A percentile compares a stretch with the other conserved stretches of the same genome.
These are phyloP conservation scores for Chaetodon trifascialis DNA, from an alignment of 2,113 vertebrate species.

Conservation along the genomic window DNA sequence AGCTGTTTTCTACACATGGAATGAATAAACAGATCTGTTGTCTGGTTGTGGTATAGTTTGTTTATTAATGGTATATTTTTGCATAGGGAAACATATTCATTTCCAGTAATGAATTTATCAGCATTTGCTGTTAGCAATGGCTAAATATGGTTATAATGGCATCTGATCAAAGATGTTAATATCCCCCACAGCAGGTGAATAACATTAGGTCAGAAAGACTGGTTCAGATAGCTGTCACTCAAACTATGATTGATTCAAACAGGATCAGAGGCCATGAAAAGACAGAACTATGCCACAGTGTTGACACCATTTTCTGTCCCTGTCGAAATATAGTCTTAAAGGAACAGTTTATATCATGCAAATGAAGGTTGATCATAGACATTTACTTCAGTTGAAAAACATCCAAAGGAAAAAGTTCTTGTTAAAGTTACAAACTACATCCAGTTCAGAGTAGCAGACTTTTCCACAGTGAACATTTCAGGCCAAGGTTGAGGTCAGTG, in stretches of 20 bases:
- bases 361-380: conserved; percentile 48
- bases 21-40: conserved; percentile 11
- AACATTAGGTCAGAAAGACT: conserved; percentile 74
- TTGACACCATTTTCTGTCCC: conserved; percentile 21
- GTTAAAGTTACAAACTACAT: conserved; percentile 57
- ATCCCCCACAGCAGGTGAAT: conserved; percentile 76
- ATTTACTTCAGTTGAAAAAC: conserved; percentile 41
- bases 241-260: conserved; percentile 56
- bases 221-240: conserved; percentile 45
- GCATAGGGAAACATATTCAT: conserved; percentile 92
- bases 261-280: conserved; percentile 10
- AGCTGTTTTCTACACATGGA: not conserved
- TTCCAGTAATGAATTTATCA: conserved; percentile 89
- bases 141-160: conserved; percentile 85
- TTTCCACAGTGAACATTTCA: conserved; percentile 47
- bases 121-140: conserved; percentile 84
- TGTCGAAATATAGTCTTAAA: conserved; percentile 17
- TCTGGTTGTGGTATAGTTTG: conserved; percentile 89
- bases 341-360: conserved; percentile 49
- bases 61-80: conserved; percentile 94
- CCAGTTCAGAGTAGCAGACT: conserved; percentile 52
- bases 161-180: conserved; percentile 79
- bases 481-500: not conserved
- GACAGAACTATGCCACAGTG: not conserved
- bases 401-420: conserved; percentile 31